Conservation (phyloP, 2,797 vertebrate genomes). For the Microhierax caerulescens region DNA sequence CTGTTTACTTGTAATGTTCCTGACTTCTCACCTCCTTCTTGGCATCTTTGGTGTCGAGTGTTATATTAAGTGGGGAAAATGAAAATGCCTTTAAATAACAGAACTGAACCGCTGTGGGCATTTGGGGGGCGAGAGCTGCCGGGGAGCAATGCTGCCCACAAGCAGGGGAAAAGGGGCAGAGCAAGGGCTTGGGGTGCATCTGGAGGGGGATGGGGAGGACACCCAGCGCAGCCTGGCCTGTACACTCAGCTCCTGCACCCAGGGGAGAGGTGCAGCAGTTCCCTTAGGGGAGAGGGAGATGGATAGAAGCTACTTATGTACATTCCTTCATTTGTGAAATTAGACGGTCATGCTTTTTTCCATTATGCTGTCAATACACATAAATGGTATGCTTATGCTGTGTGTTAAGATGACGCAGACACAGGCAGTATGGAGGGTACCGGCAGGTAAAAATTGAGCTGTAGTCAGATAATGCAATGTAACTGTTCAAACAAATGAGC, state of each 20-base stretch:
- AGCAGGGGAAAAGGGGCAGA: not conserved
- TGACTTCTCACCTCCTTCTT: not conserved
- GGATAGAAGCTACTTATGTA: not conserved
- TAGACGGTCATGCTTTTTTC: accelerated
- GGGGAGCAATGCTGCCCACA: accelerated
- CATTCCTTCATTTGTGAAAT: not conserved
- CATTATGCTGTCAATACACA: accelerated
- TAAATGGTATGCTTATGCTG: not conserved
- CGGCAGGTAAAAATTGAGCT: not conserved
- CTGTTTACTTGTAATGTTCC: not conserved
- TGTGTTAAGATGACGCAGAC: not conserved
- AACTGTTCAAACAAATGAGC: not conserved
- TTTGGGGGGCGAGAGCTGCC: not conserved
- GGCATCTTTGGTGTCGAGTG: not conserved
- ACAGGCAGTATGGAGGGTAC: not conserved
- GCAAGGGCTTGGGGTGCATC: not conserved
- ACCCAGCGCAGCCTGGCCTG: accelerated
- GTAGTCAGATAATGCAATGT: not conserved
- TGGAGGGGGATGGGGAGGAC: not conserved
- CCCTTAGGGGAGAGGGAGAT: not conserved
- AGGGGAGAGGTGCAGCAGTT: not conserved
- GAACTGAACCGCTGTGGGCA: not conserved
- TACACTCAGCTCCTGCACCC: not conserved
- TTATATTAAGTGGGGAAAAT: not conserved
- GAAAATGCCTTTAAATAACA: conserved; percentile 1